Conservation (phyloP, 2,888 invertebrate species). For the Drosophila recens region DNA sequence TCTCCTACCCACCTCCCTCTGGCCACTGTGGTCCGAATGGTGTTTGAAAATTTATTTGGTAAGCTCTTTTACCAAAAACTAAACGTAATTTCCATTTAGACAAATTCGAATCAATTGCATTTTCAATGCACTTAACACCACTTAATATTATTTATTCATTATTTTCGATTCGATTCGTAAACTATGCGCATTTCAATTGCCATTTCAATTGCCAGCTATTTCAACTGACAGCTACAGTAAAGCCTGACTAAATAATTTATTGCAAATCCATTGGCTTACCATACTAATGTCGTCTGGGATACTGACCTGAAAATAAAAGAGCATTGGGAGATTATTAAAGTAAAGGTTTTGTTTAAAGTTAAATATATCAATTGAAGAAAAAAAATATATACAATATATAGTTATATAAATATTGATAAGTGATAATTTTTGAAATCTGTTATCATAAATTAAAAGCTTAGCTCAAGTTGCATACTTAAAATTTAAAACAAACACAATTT, state of each 20-base stretch:
- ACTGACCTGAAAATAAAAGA: slow-evolving; percentile 43
- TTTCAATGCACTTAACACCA: slow-evolving; percentile 46
- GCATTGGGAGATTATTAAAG: background rate
- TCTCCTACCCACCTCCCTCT: background rate
- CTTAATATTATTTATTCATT: slow-evolving; percentile 42
- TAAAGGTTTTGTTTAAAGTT: background rate
- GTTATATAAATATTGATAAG: no score
- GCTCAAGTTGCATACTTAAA: background rate
- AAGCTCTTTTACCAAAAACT: slow-evolving; percentile 17
- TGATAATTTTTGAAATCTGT: no score
- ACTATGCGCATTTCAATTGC: background rate
- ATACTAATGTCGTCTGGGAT: background rate
- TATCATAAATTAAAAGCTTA: no score
- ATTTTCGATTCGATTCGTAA: slow-evolving; percentile 7
- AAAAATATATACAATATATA: no score
- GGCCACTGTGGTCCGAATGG: background rate
- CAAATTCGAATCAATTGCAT: slow-evolving; percentile 38
- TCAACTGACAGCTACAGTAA: slow-evolving; percentile 20
- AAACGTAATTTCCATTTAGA: slow-evolving; percentile 42
- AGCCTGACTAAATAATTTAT: slow-evolving; percentile 8
- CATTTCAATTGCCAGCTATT: background rate
- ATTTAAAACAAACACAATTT: background rate
- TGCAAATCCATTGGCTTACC: slow-evolving; percentile 3
- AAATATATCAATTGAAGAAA: background rate
- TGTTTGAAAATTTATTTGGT: slow-evolving; percentile 1